Conservation (phyloP, 2,888 invertebrate species). For the Philaethria dido region DNA sequence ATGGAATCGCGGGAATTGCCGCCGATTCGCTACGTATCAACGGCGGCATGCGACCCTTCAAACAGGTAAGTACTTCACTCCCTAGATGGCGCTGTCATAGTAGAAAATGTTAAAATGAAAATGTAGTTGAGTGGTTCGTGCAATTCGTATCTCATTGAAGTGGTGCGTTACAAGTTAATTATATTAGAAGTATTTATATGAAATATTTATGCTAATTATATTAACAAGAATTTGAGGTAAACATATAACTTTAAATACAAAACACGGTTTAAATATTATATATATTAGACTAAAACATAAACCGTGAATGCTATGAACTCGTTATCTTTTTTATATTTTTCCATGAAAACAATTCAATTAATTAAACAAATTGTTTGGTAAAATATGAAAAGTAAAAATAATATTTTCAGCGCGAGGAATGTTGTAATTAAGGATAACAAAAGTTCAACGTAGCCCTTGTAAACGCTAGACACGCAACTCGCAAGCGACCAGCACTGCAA, state of each 20-base stretch:
- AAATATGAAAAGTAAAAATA: slow-evolving; percentile 13
- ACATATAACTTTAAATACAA: neutral
- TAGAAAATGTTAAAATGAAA: neutral
- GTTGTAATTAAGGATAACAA: slow-evolving; percentile 22
- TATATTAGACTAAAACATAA: neutral
- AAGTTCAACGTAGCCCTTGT: slow-evolving; percentile 17
- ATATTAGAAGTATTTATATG: neutral
- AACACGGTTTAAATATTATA: neutral
- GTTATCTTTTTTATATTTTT: slow-evolving; percentile 2
- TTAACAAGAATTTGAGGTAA: neutral
- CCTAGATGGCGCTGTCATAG: slow-evolving; percentile 68
- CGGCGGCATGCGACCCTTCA: slow-evolving; percentile 97
- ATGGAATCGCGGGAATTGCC: slow-evolving; percentile 97
- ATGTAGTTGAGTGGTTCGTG: neutral
- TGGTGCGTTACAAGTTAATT: neutral
- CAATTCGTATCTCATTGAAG: neutral
- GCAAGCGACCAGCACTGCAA: slow-evolving; percentile 41
- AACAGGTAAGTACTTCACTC: slow-evolving; percentile 88
- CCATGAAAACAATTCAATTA: slow-evolving; percentile 19
- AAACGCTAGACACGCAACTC: slow-evolving; percentile 43
- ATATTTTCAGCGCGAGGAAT: slow-evolving; percentile 7
- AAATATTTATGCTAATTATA: neutral
- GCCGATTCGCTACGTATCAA: slow-evolving; percentile 97
- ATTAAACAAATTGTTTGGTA: slow-evolving; percentile 10
- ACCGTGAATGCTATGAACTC: neutral